A percentile compares a stretch with the other conserved stretches of the same genome.
These are phyloP conservation scores for Diprion similis DNA, from an alignment of 1,140 invertebrate species.

Conservation along the genomic window DNA sequence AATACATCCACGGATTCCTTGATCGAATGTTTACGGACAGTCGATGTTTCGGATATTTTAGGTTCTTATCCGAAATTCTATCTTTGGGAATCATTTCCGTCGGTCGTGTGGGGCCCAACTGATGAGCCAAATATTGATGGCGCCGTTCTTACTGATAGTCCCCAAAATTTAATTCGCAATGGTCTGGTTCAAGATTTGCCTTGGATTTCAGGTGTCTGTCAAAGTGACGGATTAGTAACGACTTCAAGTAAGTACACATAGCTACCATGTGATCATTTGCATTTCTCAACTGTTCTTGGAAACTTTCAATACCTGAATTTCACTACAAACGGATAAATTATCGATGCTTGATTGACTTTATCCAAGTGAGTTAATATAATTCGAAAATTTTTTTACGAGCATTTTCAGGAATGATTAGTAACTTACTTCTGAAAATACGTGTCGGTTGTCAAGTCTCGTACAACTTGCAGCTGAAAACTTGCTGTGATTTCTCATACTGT, in stretches of 20 bases:
- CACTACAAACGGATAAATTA: too few relatives aligned
- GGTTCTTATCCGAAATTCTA: constrained; percentile 8
- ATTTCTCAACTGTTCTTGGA: background rate
- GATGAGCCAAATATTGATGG: constrained; percentile 23
- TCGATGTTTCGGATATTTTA: constrained; percentile 9
- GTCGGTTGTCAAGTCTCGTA: too few relatives aligned
- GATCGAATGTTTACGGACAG: constrained; percentile 26
- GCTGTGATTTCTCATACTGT: too few relatives aligned
- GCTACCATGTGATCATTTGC: background rate
- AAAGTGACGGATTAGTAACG: constrained; percentile 23
- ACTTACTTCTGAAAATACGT: too few relatives aligned
- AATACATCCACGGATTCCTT: constrained; percentile 22
- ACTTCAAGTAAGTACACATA: background rate
- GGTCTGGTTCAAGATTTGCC: constrained; percentile 26
- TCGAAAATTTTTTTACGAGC: background rate
- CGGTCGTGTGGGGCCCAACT: constrained; percentile 25
- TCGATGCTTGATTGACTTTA: too few relatives aligned
- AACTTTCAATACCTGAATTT: too few relatives aligned
- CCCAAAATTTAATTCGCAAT: constrained; percentile 16
- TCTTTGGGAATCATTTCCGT: constrained; percentile 8
- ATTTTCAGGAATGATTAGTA: background rate
- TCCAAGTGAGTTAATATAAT: too few relatives aligned
- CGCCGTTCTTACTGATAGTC: constrained; percentile 28
- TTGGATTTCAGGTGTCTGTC: constrained; percentile 24
- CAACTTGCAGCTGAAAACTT: too few relatives aligned